Conservation (phyloP, 1,140 invertebrate species). For the Micrasema minimum region DNA sequence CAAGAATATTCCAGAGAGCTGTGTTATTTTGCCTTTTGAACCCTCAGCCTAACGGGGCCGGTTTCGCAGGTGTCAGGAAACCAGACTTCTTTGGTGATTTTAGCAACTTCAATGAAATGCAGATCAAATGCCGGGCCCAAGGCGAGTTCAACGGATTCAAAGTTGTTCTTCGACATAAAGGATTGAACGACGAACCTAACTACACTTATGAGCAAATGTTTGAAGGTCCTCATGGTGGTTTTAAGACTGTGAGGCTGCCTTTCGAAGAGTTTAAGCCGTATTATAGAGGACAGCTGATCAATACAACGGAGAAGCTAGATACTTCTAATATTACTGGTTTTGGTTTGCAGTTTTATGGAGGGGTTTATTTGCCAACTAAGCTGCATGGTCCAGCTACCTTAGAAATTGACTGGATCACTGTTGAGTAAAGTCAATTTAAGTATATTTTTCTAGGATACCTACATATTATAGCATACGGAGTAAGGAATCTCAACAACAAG, state of each 20-base stretch:
- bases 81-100: conserved; percentile 64
- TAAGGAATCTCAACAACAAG: no score
- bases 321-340: conserved; percentile 71
- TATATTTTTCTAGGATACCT: no score
- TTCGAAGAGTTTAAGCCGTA: conserved; percentile 73
- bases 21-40: conserved; percentile 76
- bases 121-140: conserved; percentile 69
- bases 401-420: conserved; percentile 74
- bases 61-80: conserved; percentile 73
- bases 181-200: conserved; percentile 66
- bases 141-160: conserved; percentile 71
- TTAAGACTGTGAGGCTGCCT: conserved; percentile 65
- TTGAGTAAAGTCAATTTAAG: conserved; percentile 46
- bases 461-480: no score
- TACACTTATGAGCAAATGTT: conserved; percentile 76
- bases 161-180: conserved; percentile 71
- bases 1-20: conserved; percentile 69
- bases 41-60: conserved; percentile 76
- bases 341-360: conserved; percentile 75
- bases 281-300: conserved; percentile 69
- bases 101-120: conserved; percentile 63
- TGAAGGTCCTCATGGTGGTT: conserved; percentile 66
- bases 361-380: conserved; percentile 74
- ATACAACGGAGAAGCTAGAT: conserved; percentile 69
- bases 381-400: conserved; percentile 74